Base-by-base conservation (phyloP, 2,113 vertebrate species). In the Leptobrachium leishanense region DNA sequence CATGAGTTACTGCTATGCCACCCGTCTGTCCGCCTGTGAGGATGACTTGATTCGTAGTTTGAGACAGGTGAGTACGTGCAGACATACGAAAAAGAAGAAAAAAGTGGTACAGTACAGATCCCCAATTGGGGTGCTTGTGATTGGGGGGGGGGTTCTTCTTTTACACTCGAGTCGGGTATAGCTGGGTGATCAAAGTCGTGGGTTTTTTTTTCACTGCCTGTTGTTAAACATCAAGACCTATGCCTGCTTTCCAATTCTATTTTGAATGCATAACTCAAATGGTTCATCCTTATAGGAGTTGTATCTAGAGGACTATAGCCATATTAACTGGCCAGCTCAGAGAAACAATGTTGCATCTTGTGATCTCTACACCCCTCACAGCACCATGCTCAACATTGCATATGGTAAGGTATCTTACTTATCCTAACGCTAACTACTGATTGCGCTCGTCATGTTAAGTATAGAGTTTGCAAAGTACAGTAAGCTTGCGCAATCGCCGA, bases 1-100 rank as follows among this genome's bases (percentile, higher is more conserved):
- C 50, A 99, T 99, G 98, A 97, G 96, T 87, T 99, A 95, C 88
- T 99, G 98, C 76, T 99, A 98, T 0, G 95, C 95, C 1, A 87
- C 81, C 7, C 90, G 96, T 15, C 89, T 99, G 44, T 82, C 82
- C 0, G 95, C 95, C 0, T 72, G 91, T 0, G 95, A 97, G 81
- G 98, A 98, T 1, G 81, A 90, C 0, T 90, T 99, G 2, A 80
- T 99, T 20, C 89, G 80, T 82, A 96, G 94, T 87, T 91, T 99
- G 81, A 90, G 96, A 89, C 95, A 99, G 95, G 96, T 98, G 63
- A 79, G 71, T 11, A 5, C 20, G 20, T 31, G 20, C 20, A 31
- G 20, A 31, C 20, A 31, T 31, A 31, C 1, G 20, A 31, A 31
- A 31, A 31, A 31, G 20, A 31, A 31, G 20, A 31, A 31, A 31